A percentile compares a stretch with the other conserved stretches of the same genome.
These are phyloP conservation scores for Aramus guarauna DNA, from an alignment of 2,113 vertebrate species.

Conservation along the genomic window DNA sequence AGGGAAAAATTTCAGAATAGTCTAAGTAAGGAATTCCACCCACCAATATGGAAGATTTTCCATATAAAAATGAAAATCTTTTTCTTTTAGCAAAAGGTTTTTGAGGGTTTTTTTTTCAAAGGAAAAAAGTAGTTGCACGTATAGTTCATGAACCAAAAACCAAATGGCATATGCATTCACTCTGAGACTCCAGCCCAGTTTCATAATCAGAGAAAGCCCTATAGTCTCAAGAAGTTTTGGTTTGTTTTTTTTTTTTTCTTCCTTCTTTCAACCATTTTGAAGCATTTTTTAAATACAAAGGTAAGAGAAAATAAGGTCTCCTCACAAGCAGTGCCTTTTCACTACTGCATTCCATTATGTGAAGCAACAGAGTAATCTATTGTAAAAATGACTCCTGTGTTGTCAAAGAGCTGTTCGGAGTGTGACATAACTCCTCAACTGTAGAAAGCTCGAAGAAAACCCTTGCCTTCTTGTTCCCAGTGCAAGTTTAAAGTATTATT, in stretches of 20 bases:
- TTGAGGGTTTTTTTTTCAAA: rapidly evolving
- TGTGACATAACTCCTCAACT: not conserved
- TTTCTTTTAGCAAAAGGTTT: not conserved
- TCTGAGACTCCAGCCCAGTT: not conserved
- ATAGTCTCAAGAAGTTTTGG: not conserved
- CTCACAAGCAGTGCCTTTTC: not conserved
- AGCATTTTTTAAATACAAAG: not conserved
- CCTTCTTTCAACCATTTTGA: not conserved
- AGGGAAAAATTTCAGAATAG: not conserved
- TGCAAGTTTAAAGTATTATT: not conserved
- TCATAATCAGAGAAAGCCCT: not conserved
- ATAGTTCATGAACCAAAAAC: not conserved
- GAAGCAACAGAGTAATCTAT: not conserved
- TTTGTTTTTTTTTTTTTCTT: not conserved
- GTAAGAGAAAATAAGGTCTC: not conserved
- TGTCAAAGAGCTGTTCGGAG: not conserved
- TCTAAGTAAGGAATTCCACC: not conserved
- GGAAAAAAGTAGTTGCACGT: not conserved
- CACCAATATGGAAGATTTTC: not conserved
- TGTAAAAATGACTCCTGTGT: not conserved
- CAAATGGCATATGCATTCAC: not conserved
- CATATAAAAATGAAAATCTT: not conserved
- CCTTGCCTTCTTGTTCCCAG: not conserved
- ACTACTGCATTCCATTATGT: not conserved
- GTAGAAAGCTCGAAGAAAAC: not conserved